Evolutionary conservation across 2,888 invertebrate genomes (phyloP), one percentile per base, ranked within the genome.

Genomic region (Xestia sexstrigata): DNA sequence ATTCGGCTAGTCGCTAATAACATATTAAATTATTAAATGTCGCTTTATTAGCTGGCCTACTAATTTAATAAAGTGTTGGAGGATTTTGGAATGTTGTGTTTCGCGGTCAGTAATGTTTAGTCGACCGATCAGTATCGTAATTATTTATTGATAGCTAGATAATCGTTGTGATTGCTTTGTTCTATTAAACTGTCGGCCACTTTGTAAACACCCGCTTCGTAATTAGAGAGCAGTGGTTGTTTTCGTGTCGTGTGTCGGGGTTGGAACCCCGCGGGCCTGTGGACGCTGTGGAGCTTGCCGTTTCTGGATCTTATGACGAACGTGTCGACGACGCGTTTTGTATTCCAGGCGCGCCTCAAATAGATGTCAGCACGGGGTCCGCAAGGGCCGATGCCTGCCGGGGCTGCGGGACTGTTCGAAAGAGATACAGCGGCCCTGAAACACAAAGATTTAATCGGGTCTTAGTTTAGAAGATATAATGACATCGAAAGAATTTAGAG

Each of bases 1-100:
- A 72, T 77, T 85, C 45, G 79, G 70, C 55, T 69, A 26, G 23
- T 78, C 78, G 35, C 78, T 86, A 79, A 86, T 87, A 69, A 79
- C 66, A 65, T 77, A 66, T 74, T 87, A 74, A 79, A 79, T 81
- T 78, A 78, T 67, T 86, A 68, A 71, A 79, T 55, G 66, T 49
- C 45, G 45, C 58, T 67, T 72, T 68, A 85, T 70, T 70, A 67
- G 65, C 30, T 77, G 39, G 20, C 13, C 52, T n/a, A 39, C 68
- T 55, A 81, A 70, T 81, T 75, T 42, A 55, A 80, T 71, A 42
- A 74, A 80, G 35, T 55, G 9, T 26, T 45, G 11, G 30, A 52
- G 45, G n/a, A 45, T 67, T 42, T 52, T 39, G 20, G 7, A 15
- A 9, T 39, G 13, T 23, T 26, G 8, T 47, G 11, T 65, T 78